A percentile compares a stretch with the other conserved stretches of the same genome.
These are phyloP conservation scores for Parus major DNA, from an alignment of 2,113 vertebrate genomes.

Conservation along the genomic window DNA sequence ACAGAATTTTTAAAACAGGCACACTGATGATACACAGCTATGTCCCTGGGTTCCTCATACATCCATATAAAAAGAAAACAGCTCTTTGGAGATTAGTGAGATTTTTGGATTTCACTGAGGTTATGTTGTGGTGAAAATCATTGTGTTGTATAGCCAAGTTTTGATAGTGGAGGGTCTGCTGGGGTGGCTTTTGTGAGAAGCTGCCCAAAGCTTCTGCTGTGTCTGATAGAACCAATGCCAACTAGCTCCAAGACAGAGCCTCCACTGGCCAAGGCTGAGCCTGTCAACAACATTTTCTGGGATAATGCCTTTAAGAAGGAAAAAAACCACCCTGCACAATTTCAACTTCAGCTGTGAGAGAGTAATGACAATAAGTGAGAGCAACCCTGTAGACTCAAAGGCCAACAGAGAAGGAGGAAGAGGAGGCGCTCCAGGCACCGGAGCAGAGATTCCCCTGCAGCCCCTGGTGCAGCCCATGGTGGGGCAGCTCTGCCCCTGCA, in stretches of 20 bases:
- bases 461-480: fast-evolving
- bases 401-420: not conserved
- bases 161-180: not conserved
- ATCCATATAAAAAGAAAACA: not conserved
- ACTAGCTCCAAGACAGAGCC: not conserved
- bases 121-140: not conserved
- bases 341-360: not conserved
- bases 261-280: not conserved
- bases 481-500: not conserved
- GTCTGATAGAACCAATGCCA: not conserved
- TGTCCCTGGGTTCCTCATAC: not conserved
- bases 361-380: not conserved
- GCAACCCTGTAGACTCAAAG: not conserved
- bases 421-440: fast-evolving
- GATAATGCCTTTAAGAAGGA: not conserved
- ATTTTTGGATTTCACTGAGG: not conserved
- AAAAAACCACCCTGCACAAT: not conserved
- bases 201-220: not conserved
- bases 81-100: not conserved
- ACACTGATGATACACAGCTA: not conserved
- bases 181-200: not conserved
- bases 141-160: not conserved
- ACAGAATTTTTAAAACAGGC: not conserved
- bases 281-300: not conserved
- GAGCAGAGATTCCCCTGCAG: not conserved